phyloP scores from a whole-genome alignment of 2,113 vertebrate genomes.

The Myotis yumanensis region DNA sequence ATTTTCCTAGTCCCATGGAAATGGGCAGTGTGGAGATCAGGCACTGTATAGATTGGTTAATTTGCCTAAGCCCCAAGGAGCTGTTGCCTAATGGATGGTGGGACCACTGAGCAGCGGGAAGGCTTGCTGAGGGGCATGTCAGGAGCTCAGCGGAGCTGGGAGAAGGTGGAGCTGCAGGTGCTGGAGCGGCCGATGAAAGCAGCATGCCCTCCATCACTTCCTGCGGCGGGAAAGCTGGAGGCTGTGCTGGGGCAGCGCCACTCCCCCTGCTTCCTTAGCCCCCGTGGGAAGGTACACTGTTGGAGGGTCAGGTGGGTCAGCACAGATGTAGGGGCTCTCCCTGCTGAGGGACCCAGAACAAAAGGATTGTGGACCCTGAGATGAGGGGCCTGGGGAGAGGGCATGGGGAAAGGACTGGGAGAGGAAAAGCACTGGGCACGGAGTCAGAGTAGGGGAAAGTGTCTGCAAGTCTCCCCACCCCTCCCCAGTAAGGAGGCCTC shows the following conservation, averaged over 20 bases:
- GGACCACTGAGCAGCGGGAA: not conserved
- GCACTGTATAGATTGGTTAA: not conserved
- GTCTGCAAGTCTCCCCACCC: not conserved
- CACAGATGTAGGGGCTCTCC: not conserved
- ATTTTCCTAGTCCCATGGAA: not conserved
- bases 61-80: not conserved
- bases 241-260: not conserved
- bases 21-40: not conserved
- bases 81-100: not conserved
- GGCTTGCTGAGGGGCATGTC: not conserved
- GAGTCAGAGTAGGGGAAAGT: not conserved
- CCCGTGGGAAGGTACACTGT: not conserved
- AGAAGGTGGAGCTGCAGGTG: not conserved
- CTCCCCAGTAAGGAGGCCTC: not conserved
- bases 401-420: not conserved
- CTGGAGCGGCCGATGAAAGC: not conserved
- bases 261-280: not conserved
- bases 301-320: not conserved
- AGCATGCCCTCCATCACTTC: not conserved
- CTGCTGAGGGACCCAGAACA: not conserved
- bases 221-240: not conserved
- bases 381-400: not conserved
- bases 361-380: not conserved
- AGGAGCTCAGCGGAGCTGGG: not conserved
- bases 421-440: not conserved